Base-by-base conservation (phyloP, 2,888 invertebrate genomes). In the Exephanes ischioxanthus region DNA sequence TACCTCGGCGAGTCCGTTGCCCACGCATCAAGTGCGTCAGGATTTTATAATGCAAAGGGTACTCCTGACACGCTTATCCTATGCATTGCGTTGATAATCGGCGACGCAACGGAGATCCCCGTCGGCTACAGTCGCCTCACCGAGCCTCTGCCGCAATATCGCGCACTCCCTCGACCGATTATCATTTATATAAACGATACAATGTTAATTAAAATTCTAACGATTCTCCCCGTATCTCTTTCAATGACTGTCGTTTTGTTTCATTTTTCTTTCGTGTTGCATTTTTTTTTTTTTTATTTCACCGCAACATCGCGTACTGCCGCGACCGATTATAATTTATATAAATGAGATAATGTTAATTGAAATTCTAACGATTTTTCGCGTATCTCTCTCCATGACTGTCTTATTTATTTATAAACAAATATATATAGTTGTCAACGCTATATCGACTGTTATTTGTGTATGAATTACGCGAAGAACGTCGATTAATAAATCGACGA, bases 1-100 rank as follows among this genome's bases (percentile, higher is more conserved):
- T 26, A 58, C 58, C 58, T 22, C 58, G 26, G 26, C 3, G 58
- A 77, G 61, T 77, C 37, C 16, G 16, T 67, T 37, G 76, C 78
- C 78, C 78, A 78, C 78, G 78, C 78, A 70, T 78, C 78, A 55
- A 61, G 61, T 68, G 45, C 41, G 68, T 58, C 45, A 45, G 26
- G 58, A 67, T 58, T 78, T 78, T 78, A 78, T 78, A 68, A 68
- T 67, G 76, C 66, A 48, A 22, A 22, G 22, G 58, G 58, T 58
- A 22, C 58, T 22, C 26, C 63, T 63, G 63, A 63, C 63, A 63
- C 63, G 63, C 63, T 63, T 63, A 63, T 63, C n/a, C 16, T 63
- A 63, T 63, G 63, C 63, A 33, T 63, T 63, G 30, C 45, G 63
- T 63, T 37, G 30, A 63, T 63, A 63, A 63, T 63, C 63, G 63